phyloP scores from a whole-genome alignment of 1,140 invertebrate genomes.

The Cyclina sinensis region DNA sequence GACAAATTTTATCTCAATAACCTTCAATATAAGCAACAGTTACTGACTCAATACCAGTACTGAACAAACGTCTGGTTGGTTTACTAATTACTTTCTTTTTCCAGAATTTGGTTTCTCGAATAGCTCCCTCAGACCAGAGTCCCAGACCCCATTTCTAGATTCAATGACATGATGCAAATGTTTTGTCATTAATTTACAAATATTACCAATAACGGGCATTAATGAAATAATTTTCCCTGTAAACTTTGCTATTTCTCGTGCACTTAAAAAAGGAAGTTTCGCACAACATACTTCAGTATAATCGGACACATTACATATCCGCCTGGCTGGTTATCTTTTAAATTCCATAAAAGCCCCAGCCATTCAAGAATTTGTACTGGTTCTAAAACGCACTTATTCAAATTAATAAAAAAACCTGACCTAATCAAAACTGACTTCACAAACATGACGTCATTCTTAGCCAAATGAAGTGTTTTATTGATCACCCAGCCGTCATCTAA shows the following conservation, averaged over 20 bases:
- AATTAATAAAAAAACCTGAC: conserved; percentile 11
- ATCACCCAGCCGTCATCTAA: conserved; percentile 10
- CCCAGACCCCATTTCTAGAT: not conserved
- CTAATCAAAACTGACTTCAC: not conserved
- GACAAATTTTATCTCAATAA: not conserved
- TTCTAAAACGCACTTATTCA: conserved; percentile 6
- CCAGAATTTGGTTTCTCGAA: no score
- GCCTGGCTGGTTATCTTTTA: not conserved
- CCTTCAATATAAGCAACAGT: conserved; percentile 15
- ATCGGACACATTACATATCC: no score
- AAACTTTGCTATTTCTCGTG: no score
- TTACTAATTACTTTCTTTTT: not conserved
- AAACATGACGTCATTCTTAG: conserved; percentile 13
- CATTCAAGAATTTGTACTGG: not conserved
- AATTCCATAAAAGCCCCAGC: conserved; percentile 48
- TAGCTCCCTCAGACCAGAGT: not conserved
- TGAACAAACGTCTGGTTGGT: not conserved
- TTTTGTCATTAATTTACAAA: conserved; percentile 15
- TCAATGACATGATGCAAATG: not conserved
- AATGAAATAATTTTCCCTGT: conserved; percentile 17
- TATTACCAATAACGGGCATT: conserved; percentile 29
- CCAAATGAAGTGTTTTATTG: not conserved
- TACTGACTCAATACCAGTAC: not conserved
- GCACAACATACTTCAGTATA: no score
- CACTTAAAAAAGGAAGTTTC: no score